These are phyloP conservation scores for Arenaria interpres DNA, from an alignment of 2,113 vertebrate genomes.

Conservation along the genomic window DNA sequence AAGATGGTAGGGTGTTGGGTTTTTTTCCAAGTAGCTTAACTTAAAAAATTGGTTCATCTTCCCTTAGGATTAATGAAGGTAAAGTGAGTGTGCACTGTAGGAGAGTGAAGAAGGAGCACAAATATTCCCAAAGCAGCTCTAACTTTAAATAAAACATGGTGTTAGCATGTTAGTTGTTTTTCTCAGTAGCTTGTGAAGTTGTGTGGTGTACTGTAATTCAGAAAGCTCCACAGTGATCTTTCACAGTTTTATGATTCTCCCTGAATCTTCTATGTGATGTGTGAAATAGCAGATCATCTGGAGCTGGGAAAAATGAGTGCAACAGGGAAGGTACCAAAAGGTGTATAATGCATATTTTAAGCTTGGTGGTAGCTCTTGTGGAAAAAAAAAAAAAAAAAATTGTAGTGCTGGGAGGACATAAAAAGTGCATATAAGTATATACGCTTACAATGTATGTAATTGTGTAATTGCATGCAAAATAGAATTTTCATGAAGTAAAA, in stretches of 20 bases:
- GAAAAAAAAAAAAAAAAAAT: neutral
- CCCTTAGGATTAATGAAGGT: neutral
- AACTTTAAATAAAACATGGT: neutral
- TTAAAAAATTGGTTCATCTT: neutral
- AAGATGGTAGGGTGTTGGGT: fast-evolving
- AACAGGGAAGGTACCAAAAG: neutral
- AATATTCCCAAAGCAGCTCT: neutral
- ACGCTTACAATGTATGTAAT: neutral
- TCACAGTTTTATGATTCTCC: neutral
- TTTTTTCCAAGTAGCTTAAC: neutral
- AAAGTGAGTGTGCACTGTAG: neutral
- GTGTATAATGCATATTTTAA: neutral
- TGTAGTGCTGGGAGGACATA: neutral
- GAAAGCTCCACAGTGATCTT: neutral
- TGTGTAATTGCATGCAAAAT: neutral
- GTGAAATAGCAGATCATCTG: neutral
- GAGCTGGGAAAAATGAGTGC: neutral
- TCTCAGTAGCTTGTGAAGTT: neutral
- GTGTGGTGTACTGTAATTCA: neutral
- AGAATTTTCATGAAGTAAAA: neutral
- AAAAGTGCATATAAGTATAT: neutral
- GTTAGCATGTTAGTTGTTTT: neutral
- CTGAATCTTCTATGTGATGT: neutral
- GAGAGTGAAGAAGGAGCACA: neutral
- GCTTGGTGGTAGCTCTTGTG: neutral